Evolutionary conservation across 2,113 vertebrate species (phyloP), one percentile per base, ranked within the genome.

Genomic region (Fulica atra): DNA sequence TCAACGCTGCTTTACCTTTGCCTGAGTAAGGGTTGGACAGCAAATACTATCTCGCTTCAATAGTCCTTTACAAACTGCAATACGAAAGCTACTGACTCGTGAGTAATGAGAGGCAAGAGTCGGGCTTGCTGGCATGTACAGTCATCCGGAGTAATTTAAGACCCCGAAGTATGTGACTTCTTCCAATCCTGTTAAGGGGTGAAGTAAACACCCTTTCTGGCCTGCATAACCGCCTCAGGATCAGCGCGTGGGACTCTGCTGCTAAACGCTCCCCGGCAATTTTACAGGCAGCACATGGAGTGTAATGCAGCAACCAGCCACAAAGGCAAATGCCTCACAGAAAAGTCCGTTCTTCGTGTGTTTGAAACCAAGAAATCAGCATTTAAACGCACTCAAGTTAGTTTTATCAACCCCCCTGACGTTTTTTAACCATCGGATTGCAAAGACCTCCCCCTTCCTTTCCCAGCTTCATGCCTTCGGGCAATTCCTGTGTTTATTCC

Each of bases 221-320:
- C 57, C 51, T 64, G 44, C 88, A 57, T 21, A 92, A 93, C 29
- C 65, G 91, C 23, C 40, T 36, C 42, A 68, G 79, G 69, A 94
- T 92, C 80, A 71, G 88, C 46, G 68, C 95, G 86, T 85, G 83
- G 84, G 90, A 92, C 88, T 86, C 57, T 13, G 60, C 73, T 60
- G 61, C 66, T 88, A 56, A 94, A 68, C 12, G 66, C 2, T 86
- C 42, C 54, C 51, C 80, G 36, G 64, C 60, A 60, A 38, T 78
- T 95, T 86, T 48, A 92, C 69, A 57, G 0, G 16, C 56, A 83
- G 53, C 24, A 40, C 26, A 96, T 73, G 36, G 86, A 88, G 42
- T 29, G 48, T 33, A 81, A 81, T 81, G 38, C 4, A 85, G 46
- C 77, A 95, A 81, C 24, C 72, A 88, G 83, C 57, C 77, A 79